Evolutionary conservation across 2,797 vertebrate genomes (phyloP).

Genomic region (Scomberomorus guttatus): DNA sequence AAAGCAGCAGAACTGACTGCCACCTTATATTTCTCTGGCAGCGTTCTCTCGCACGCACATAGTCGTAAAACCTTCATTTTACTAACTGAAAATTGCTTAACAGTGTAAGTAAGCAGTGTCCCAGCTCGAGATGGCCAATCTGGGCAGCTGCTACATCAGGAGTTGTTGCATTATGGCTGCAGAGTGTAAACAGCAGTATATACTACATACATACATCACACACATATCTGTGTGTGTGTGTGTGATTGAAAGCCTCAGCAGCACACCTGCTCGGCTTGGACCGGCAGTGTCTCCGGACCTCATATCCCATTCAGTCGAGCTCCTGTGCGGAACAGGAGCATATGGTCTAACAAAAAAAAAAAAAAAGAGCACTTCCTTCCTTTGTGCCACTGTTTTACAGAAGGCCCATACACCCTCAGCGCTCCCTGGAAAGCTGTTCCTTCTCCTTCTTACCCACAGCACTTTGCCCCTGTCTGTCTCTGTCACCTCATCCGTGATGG

Average conservation of each 20-base stretch:
- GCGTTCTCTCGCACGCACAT: slow-evolving; percentile 33
- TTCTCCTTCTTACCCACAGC: slow-evolving; percentile 54
- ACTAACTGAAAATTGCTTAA: slow-evolving; percentile 76
- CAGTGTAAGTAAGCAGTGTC: slow-evolving; percentile 57
- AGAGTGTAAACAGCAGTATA: slow-evolving; percentile 65
- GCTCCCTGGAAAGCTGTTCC: slow-evolving; percentile 67
- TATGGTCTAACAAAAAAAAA: slow-evolving; percentile 58
- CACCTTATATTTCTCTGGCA: slow-evolving; percentile 36
- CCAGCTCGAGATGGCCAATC: slow-evolving; percentile 65
- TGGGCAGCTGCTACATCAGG: slow-evolving; percentile 70
- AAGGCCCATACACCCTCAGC: slow-evolving; percentile 54
- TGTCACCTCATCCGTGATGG: slow-evolving; percentile 45
- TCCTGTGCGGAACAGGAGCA: slow-evolving; percentile 74
- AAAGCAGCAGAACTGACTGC: slow-evolving; percentile 53
- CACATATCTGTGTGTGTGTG: not conserved
- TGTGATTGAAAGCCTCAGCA: slow-evolving; percentile 67
- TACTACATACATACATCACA: too few species aligned
- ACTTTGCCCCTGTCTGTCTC: slow-evolving; percentile 64
- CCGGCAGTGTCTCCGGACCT: slow-evolving; percentile 72
- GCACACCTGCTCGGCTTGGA: slow-evolving; percentile 78
- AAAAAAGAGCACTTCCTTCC: slow-evolving; percentile 47
- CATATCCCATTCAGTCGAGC: slow-evolving; percentile 74
- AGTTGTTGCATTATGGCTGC: slow-evolving; percentile 64
- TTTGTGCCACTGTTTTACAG: slow-evolving; percentile 75
- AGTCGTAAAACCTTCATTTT: slow-evolving; percentile 73